Conservation (phyloP, 2,113 vertebrate species). For the Vicugna pacos region DNA sequence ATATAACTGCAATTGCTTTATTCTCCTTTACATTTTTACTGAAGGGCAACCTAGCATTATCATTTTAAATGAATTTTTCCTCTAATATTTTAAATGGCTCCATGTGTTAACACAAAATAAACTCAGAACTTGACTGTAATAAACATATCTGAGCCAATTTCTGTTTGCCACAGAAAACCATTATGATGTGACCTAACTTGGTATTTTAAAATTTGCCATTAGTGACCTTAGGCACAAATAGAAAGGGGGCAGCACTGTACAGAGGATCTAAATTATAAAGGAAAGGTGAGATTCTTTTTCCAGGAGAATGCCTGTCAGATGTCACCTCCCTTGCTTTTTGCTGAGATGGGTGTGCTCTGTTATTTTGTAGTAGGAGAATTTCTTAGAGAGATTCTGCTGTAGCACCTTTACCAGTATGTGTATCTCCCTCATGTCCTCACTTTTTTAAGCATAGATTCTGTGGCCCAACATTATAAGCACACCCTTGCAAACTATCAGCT, state of each 20-base stretch:
- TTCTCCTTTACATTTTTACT: constrained; percentile 41
- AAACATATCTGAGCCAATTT: not conserved
- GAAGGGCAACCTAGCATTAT: not conserved
- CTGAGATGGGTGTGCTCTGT: not conserved
- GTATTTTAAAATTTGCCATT: constrained; percentile 13
- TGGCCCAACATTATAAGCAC: not conserved
- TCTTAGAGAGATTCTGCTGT: not conserved
- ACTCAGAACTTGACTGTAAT: not conserved
- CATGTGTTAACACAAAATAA: not conserved
- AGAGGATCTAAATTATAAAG: not conserved
- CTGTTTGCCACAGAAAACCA: not conserved
- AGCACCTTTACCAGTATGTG: not conserved
- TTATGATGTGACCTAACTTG: constrained; percentile 33
- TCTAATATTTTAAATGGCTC: constrained; percentile 7
- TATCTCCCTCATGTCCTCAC: not conserved
- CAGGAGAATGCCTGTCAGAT: not conserved
- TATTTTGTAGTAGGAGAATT: not conserved
- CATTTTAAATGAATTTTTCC: constrained; percentile 46
- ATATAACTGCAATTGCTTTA: not conserved
- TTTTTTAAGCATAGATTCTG: not conserved
- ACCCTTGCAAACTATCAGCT: not conserved
- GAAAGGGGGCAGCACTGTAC: not conserved
- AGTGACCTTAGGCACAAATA: not conserved
- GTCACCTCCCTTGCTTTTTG: not conserved
- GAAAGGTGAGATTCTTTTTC: not conserved